Base-by-base conservation (phyloP, 2,888 invertebrate species). In the Tortricodes alternella region DNA sequence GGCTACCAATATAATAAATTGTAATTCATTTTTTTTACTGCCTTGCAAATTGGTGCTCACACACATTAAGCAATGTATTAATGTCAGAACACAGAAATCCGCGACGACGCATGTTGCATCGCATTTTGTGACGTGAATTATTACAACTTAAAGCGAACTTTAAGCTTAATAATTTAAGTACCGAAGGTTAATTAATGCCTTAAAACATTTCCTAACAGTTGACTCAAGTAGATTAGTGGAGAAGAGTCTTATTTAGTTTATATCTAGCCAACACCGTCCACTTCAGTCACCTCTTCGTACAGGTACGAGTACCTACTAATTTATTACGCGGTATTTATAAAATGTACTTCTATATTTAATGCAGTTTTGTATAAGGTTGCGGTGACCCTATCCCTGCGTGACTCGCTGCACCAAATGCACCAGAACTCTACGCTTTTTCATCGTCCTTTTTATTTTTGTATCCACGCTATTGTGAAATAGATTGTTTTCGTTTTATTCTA, bases 391-490 rank as follows among this genome's bases (percentile, higher is more conserved):
- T 15, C n/a, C 38, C 64, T 66, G 73, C 70, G 67, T 71, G 73
- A 71, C 68, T 64, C 43, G 56, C 15, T 69, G 62, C 63, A 52
- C 59, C 64, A 59, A 71, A 61, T 67, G 70, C 70, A 70, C 66
- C 44, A 56, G 21, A 68, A 71, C 70, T 70, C 64, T 61, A 64
- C 60, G 66, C 64, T 74, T 76, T 55, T 75, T 70, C 67, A 70
- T 67, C 49, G 53, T 53, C 50, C 57, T 55, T 60, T 60, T 60
- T 53, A 51, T 60, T 60, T 53, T 57, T 35, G 27, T 37, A 37
- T 19, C 19, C 27, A 43, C 41, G 24, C 35, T 44, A 44, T 37
- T 44, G 44, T 38, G 44, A 46, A 51, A 56, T 48, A 41, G 35
- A 55, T 35, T 18, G 34, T 21, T 32, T 39, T 39, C 15, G 39